phyloP scores from a whole-genome alignment of 2,113 vertebrate species.

The Proterorhinus semilunaris region DNA sequence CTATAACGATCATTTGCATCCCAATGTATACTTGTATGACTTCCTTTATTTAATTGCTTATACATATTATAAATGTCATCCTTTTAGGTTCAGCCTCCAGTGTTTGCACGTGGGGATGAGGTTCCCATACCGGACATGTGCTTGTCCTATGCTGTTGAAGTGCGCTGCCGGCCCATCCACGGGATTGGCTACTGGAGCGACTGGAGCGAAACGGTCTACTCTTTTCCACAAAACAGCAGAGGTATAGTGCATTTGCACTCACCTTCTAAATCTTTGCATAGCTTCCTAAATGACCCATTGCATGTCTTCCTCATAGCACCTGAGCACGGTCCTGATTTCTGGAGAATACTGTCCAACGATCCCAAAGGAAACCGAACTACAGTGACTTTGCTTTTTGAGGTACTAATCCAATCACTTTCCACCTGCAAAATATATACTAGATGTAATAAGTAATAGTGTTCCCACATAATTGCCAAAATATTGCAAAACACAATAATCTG shows the following conservation, averaged over 20 bases:
- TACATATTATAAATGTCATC: conserved; percentile 1
- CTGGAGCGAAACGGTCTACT: conserved; percentile 80
- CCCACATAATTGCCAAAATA: no score
- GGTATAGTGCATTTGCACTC: conserved; percentile 74
- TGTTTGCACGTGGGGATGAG: conserved; percentile 33
- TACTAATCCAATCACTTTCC: conserved; percentile 46
- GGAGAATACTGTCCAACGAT: conserved; percentile 80
- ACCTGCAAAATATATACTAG: no score
- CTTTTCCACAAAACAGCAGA: conserved; percentile 76
- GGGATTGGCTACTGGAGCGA: conserved; percentile 84
- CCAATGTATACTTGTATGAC: no score
- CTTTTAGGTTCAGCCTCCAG: conserved; percentile 58
- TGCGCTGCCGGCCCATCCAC: conserved; percentile 76
- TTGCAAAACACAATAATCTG: background rate
- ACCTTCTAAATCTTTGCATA: background rate
- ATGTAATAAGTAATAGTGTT: no score
- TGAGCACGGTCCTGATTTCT: conserved; percentile 86
- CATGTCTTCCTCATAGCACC: conserved; percentile 75
- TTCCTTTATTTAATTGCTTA: background rate
- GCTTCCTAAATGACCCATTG: background rate
- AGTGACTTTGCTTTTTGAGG: conserved; percentile 88
- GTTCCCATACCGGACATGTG: conserved; percentile 75
- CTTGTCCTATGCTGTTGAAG: conserved; percentile 74
- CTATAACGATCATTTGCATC: no score
- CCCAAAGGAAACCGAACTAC: conserved; percentile 72